Evolutionary conservation across 2,113 vertebrate species (phyloP).

Genomic region (human): GRCh38 chr6:124263501-124264000

Average conservation of each 20-base stretch:
- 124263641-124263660: background rate
- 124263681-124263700: background rate
- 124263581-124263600: constrained; percentile 8
- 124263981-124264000: background rate
- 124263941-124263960: background rate
- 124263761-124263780: background rate
- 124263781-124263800: background rate
- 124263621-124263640: background rate
- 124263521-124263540: background rate
- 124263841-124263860: background rate
- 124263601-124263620: background rate
- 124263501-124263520: background rate
- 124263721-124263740: background rate
- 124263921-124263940: background rate
- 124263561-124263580: background rate
- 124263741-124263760: background rate
- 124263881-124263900: background rate
- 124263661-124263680: background rate
- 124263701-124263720: background rate
- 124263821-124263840: background rate
- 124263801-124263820: background rate
- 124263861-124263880: background rate
- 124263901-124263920: background rate
- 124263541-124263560: background rate
- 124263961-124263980: constrained; percentile 9